Base-by-base conservation (phyloP, 2,888 invertebrate genomes). In the Stegophylla sp. region DNA sequence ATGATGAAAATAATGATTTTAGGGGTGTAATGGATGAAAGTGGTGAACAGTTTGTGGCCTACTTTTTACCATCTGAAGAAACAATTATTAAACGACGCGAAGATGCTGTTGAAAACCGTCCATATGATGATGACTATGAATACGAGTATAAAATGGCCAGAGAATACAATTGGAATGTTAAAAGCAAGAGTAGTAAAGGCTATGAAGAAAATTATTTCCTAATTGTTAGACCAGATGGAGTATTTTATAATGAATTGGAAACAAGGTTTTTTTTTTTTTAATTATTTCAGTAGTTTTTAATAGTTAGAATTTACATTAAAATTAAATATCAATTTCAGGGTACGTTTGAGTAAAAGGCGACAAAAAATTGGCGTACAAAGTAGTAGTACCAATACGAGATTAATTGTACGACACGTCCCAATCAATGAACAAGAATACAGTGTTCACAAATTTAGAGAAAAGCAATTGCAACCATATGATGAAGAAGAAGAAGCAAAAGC, bases 111-210 rank as follows among this genome's bases (percentile, higher is more conserved):
- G 92, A 92, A 67, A 90, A 89, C 43, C 88, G 94, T 23, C 91
- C 94, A 0, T 97, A 95, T 86, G 91, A 92, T 86, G 96, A 96
- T 64, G 96, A 93, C 0, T 94, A 95, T 84, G 94, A 94, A 77
- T 99, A 99, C 85, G 97, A 98, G 85, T 99, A 98, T 86, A 93
- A 94, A 87, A 94, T 99, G 92, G 96, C 97, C 0, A 90, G 99
- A 83, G 98, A 99, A 86, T 99, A 99, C 87, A 98, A 97, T 86
- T 99, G 98, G 98, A 98, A 97, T 86, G 98, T 98, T 26, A 98
- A 98, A 87, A 98, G 96, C 87, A 98, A 98, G 87, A 92, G 95
- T 0, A 94, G 94, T 0, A 94, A 94, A 86, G 96, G 96, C 53
- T 97, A 97, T 85, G 97, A 98, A 87, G 98, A 98, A 87, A 98